Percentiles rank a stretch among this genome's conserved stretches.
Conservation (phyloP, 1,140 invertebrate genomes). For the Drosophila sechellia region DNA sequence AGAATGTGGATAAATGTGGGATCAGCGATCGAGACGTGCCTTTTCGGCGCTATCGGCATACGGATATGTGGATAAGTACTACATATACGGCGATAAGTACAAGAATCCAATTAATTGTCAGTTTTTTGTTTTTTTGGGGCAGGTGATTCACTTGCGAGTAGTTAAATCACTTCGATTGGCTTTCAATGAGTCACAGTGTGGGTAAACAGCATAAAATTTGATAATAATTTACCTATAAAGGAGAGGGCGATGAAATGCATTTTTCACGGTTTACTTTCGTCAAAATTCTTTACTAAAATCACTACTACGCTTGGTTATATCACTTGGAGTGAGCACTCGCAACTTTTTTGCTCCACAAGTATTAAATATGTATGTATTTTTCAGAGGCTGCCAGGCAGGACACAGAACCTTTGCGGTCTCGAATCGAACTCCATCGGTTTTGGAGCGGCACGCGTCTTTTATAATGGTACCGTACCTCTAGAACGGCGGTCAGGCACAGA, state of each 20-base stretch:
- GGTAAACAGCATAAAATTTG: neutral
- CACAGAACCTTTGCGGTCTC: constrained; percentile 54
- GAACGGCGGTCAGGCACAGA: constrained; percentile 74
- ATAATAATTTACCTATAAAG: constrained; percentile 44
- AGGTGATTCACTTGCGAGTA: constrained; percentile 11
- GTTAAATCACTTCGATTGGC: constrained; percentile 13
- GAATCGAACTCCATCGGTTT: constrained; percentile 66
- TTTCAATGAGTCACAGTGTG: constrained; percentile 15
- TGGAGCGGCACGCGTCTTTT: constrained; percentile 63
- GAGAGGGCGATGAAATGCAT: constrained; percentile 38
- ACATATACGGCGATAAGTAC: constrained; percentile 18
- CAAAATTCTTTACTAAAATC: neutral
- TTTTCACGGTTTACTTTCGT: constrained; percentile 9
- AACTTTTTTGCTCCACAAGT: neutral
- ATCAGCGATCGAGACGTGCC: constrained; percentile 30
- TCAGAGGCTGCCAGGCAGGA: constrained; percentile 48
- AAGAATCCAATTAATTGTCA: constrained; percentile 22
- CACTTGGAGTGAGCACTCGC: constrained; percentile 19
- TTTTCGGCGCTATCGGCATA: neutral
- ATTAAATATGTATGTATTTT: neutral
- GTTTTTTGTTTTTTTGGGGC: neutral
- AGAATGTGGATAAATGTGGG: constrained; percentile 6
- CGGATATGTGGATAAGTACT: constrained; percentile 8
- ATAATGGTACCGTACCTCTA: constrained; percentile 60
- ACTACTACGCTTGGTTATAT: constrained; percentile 7